Base-by-base conservation (phyloP, 2,113 vertebrate genomes). In the Sakesphorus luctuosus region DNA sequence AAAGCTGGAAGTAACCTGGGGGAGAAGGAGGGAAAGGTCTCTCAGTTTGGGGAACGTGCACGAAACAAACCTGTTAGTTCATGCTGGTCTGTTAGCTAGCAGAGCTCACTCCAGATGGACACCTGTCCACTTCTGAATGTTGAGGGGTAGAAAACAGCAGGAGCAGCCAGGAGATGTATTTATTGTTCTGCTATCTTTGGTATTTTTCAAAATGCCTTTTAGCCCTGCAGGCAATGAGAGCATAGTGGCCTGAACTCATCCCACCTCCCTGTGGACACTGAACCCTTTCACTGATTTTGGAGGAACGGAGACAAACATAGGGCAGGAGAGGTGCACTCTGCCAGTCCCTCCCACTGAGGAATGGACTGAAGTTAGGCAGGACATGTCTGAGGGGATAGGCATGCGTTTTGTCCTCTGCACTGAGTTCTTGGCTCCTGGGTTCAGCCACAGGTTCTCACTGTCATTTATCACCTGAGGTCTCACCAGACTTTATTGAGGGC, bases 401-500 rank as follows among this genome's bases (percentile, higher is more conserved):
- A 9, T n/a, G 8, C 6, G 9, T 68, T 91, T 89, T 61, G 14
- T 49, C 31, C 33, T 82, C 71, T 69, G 29, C 13, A 16, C 26
- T 58, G 43, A 31, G 8, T 63, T 66, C 62, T 79, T 55, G 61
- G 7, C 44, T 80, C 38, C 50, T 21, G 10, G 11, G n/a, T 50
- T 63, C 25, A 19, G 1, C 59, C 68, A 21, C 18, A 59, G 7
- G 36, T 47, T 92, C 46, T 79, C 0, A 0, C 3, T 84, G 38
- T 23, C 36, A 20, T 31, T 59, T n/a, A 8, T 24, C 56, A 19
- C 0, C 0, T 53, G 38, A 13, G 6, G 13, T 56, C 47, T 55
- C 38, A 33, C 31, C 6, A 53, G 47, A n/a, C 4, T 28, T 82
- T 29, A 6, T 10, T 9, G 3, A 31, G 65, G 29, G 44, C 49